phyloP scores from a whole-genome alignment of 2,888 invertebrate genomes.

The Temnothorax rugatulus region DNA sequence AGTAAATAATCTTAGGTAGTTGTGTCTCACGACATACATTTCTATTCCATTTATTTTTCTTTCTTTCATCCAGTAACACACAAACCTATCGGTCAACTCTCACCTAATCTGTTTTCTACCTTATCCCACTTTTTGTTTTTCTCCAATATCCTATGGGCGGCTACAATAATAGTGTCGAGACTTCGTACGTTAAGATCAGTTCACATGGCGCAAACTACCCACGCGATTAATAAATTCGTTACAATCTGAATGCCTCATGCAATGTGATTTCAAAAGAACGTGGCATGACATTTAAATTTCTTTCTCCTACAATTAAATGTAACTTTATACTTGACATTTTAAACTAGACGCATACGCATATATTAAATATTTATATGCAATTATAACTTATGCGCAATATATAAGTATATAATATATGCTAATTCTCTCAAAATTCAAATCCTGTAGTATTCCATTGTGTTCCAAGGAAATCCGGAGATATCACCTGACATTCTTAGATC shows the following conservation, averaged over 20 bases:
- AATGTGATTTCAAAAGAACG: neutral
- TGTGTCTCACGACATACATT: conserved; percentile 53
- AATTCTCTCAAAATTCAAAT: neutral
- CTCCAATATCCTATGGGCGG: neutral
- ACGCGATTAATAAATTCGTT: neutral
- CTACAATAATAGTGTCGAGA: conserved; percentile 30
- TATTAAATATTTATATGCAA: neutral
- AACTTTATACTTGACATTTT: neutral
- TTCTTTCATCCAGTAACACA: conserved; percentile 55
- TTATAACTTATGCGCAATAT: neutral
- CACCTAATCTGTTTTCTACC: conserved; percentile 10
- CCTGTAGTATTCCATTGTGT: neutral
- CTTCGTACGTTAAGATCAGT: neutral
- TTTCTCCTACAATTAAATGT: neutral
- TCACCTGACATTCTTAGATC: neutral
- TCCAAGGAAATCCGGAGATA: neutral
- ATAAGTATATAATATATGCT: neutral
- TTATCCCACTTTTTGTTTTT: conserved; percentile 25
- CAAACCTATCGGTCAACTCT: conserved; percentile 13
- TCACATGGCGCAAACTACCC: neutral
- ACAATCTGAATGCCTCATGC: neutral
- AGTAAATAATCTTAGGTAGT: conserved; percentile 65
- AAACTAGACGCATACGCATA: neutral
- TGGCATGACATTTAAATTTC: neutral
- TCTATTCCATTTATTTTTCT: conserved; percentile 32